Base-by-base conservation (phyloP, 2,113 vertebrate genomes). In the Cariama cristata region DNA sequence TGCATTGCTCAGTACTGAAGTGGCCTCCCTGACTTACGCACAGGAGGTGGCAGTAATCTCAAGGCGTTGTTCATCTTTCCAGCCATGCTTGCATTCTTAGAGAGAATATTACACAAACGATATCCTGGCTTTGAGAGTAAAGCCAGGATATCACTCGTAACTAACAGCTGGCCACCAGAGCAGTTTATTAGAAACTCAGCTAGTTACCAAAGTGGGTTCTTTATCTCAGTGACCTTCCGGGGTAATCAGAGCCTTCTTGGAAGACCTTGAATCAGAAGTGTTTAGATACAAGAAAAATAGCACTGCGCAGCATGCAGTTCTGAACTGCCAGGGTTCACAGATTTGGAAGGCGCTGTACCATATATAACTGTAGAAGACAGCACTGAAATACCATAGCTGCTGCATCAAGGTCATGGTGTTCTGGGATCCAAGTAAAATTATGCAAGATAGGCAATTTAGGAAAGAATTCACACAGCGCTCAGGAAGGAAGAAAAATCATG, bases 351-450 rank as follows among this genome's bases (percentile, higher is more conserved):
- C 2, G 0, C 22, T 44, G 81, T 81, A 66, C 81, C 85, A 84
- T 90, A 77, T 88, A 59, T 95, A 95, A 91, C 69, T 85, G 59
- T 50, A 63, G 62, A 53, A 95, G 90, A 88, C 89, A 96, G 84
- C 60, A 40, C 55, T 55, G 69, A 91, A 69, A n/a, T 87, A 33
- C 77, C 80, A 50, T 64, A 63, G 84, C 82, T 94, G 79, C 85
- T 90, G 40, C 62, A 79, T 88, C 93, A 96, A 97, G 95, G 94
- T 96, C 95, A 14, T 64, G 58, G 27, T 90, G 67, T 96, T 84
- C 85, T 88, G 76, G 50, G 75, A 95, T 76, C 63, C 91, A 88
- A 49, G 94, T 96, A 96, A 95, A 95, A 94, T 93, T 93, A 83
- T 90, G 87, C 94, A 93, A 81, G 93, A 82, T 86, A 84, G 47